phyloP scores from a whole-genome alignment of 2,888 invertebrate species.

The Philaethria dido region DNA sequence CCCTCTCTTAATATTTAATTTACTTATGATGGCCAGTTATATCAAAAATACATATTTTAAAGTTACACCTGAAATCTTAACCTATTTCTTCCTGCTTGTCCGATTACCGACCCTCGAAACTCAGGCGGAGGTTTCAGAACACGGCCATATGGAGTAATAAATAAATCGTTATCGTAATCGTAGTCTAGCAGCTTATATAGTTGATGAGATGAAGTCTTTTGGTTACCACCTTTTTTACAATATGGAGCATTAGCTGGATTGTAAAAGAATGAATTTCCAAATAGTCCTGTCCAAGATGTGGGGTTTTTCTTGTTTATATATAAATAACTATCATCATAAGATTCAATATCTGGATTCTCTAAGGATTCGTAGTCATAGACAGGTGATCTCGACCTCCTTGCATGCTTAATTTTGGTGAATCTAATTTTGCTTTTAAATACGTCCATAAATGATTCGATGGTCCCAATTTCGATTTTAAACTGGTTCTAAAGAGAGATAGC shows the following conservation, averaged over 20 bases:
- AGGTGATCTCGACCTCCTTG: conserved; percentile 6
- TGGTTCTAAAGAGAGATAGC: no score
- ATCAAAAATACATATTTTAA: no score
- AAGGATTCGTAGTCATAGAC: neutral
- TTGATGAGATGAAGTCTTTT: neutral
- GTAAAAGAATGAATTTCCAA: conserved; percentile 10
- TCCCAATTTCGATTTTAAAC: neutral
- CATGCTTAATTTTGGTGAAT: neutral
- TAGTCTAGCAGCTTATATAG: neutral
- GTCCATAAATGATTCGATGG: neutral
- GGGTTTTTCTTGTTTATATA: neutral
- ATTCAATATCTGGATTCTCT: neutral
- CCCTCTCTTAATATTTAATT: no score
- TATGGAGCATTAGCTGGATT: conserved; percentile 13
- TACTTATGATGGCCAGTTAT: no score
- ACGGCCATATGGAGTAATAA: neutral
- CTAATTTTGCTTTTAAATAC: neutral
- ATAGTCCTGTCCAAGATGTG: neutral
- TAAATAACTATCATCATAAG: conserved; percentile 3
- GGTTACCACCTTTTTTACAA: neutral
- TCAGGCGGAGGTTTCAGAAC: conserved; percentile 11
- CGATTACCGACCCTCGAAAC: conserved; percentile 14
- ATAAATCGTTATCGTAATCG: neutral
- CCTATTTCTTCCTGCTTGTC: neutral
- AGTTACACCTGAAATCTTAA: neutral